Conservation (phyloP, 2,888 invertebrate genomes). For the Dolichomitus sp. region DNA sequence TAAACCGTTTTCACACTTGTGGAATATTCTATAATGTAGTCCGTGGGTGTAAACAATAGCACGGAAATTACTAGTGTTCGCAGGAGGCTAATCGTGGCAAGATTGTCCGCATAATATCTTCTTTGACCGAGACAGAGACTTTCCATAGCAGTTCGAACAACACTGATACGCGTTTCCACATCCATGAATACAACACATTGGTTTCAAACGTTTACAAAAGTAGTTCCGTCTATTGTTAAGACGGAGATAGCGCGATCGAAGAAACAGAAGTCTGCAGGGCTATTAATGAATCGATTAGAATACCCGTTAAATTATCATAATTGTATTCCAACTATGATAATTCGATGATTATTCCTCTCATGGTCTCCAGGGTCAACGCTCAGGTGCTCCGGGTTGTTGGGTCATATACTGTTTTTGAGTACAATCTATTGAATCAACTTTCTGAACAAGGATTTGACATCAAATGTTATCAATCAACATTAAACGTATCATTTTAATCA, state of each 20-base stretch:
- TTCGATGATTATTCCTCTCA: constrained; percentile 22
- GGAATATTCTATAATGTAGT: neutral
- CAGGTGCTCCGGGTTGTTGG: constrained; percentile 47
- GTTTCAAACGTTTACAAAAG: constrained; percentile 50
- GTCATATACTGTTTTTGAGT: neutral
- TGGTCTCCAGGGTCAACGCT: constrained; percentile 45
- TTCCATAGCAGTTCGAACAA: neutral
- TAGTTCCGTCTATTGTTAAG: constrained; percentile 82
- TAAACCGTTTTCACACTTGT: neutral
- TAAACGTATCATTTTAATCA: neutral
- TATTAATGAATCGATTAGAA: constrained; percentile 81
- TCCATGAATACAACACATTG: neutral
- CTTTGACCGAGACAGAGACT: neutral
- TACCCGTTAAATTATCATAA: constrained; percentile 78
- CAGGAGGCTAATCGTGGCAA: constrained; percentile 68
- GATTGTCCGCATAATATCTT: constrained; percentile 23
- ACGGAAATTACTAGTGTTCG: constrained; percentile 56
- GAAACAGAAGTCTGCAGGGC: neutral
- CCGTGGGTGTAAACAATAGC: neutral
- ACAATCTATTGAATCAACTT: neutral
- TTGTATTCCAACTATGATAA: constrained; percentile 84
- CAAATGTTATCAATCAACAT: neutral
- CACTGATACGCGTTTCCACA: neutral
- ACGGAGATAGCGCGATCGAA: constrained; percentile 44
- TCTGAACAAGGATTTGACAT: neutral